phyloP scores from a whole-genome alignment of 2,113 vertebrate genomes.

The Nansenia antarctica region DNA sequence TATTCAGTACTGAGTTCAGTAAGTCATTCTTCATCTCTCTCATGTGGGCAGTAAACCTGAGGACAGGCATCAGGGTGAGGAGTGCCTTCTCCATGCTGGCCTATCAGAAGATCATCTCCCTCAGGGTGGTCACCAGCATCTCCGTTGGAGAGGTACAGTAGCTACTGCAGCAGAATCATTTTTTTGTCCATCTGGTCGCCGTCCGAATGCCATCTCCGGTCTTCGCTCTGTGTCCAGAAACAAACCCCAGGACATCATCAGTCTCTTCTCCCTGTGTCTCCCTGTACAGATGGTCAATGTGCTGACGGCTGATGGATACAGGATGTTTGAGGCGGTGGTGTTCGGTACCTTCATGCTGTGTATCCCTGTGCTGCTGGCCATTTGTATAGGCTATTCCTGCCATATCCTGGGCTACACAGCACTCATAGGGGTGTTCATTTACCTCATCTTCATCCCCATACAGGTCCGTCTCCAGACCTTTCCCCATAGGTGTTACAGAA shows the following conservation, averaged over 20 bases:
- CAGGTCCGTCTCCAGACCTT: conserved; percentile 68
- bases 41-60: conserved; percentile 79
- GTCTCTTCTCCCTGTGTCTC: conserved; percentile 14
- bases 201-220: not conserved
- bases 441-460: conserved; percentile 70
- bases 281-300: conserved; percentile 76
- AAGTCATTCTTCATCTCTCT: conserved; percentile 72
- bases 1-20: conserved; percentile 73
- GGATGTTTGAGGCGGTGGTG: conserved; percentile 77
- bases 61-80: conserved; percentile 76
- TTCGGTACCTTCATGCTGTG: conserved; percentile 68
- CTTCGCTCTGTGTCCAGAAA: not conserved
- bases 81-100: conserved; percentile 72
- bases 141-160: conserved; percentile 80
- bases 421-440: conserved; percentile 70
- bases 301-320: conserved; percentile 77
- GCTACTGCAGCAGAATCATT: too few species aligned
- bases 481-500: not conserved
- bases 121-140: conserved; percentile 64
- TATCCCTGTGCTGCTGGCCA: conserved; percentile 65
- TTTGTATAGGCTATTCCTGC: conserved; percentile 70
- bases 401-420: conserved; percentile 76
- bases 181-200: too few species aligned
- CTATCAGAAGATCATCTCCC: conserved; percentile 76
- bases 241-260: too few species aligned